Evolutionary conservation across 1,140 invertebrate genomes (phyloP).

Genomic region (Pachyrhynchus sulphureomaculatus): DNA sequence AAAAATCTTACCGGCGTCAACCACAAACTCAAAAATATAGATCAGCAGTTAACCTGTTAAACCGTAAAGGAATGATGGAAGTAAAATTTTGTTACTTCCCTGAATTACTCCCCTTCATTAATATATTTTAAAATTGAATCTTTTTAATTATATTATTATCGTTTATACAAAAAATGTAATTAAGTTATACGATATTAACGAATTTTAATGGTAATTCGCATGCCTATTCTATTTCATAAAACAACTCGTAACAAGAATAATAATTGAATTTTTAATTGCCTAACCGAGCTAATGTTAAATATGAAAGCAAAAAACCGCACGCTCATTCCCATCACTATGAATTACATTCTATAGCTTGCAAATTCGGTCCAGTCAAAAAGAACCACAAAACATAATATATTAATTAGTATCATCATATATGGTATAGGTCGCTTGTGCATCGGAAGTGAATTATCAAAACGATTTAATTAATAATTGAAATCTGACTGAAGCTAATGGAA

Average conservation of each 20-base stretch:
- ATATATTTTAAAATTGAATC: too few relatives aligned
- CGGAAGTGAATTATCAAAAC: constrained; percentile 25
- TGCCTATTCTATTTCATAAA: background rate
- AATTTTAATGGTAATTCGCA: too few relatives aligned
- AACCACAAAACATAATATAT: constrained; percentile 17
- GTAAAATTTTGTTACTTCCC: too few relatives aligned
- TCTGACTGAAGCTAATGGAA: background rate
- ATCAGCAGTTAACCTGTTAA: too few relatives aligned
- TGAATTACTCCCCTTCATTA: too few relatives aligned
- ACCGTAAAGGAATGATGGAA: too few relatives aligned
- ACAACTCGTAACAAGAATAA: background rate
- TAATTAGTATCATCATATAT: constrained; percentile 21
- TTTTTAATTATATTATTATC: too few relatives aligned
- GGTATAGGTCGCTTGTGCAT: constrained; percentile 13
- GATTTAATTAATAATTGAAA: constrained; percentile 25
- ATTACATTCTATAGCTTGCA: constrained; percentile 20
- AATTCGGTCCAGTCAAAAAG: constrained; percentile 7
- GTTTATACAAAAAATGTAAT: too few relatives aligned
- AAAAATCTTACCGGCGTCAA: too few relatives aligned
- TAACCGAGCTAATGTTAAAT: constrained; percentile 22
- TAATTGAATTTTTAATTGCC: constrained; percentile 26
- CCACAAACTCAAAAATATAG: too few relatives aligned
- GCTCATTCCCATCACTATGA: constrained; percentile 24
- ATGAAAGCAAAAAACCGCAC: constrained; percentile 19
- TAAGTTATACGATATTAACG: too few relatives aligned